Evolutionary conservation across 2,888 invertebrate genomes (phyloP).

Genomic region (Sphaerophoria taeniata): DNA sequence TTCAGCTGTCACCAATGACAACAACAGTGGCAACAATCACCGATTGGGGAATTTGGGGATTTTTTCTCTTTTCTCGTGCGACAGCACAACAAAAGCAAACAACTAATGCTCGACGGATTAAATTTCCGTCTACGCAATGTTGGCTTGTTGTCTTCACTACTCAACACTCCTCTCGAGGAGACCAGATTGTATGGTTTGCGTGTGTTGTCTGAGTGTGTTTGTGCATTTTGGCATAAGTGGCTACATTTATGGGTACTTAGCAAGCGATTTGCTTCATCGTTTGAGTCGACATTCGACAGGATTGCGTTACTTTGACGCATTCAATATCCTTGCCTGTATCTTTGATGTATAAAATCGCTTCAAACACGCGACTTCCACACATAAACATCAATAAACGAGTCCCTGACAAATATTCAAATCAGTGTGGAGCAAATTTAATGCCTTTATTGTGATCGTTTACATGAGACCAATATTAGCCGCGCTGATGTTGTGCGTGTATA

Average conservation of each 20-base stretch:
- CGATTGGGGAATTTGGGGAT: conserved; percentile 12
- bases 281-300: background rate
- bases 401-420: conserved; percentile 67
- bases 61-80: conserved; percentile 13
- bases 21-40: conserved; percentile 13
- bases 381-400: conserved; percentile 50
- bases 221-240: conserved; percentile 45
- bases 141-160: background rate
- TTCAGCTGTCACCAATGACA: conserved; percentile 1
- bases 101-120: conserved; percentile 40
- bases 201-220: background rate
- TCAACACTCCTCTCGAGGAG: background rate
- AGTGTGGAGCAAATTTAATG: conserved; percentile 62
- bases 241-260: conserved; percentile 58
- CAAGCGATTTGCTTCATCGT: conserved; percentile 40
- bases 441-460: conserved; percentile 65
- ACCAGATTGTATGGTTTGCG: background rate
- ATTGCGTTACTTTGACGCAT: conserved; percentile 1
- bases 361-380: background rate
- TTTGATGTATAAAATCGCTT: background rate
- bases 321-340: background rate
- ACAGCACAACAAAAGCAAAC: conserved; percentile 4
- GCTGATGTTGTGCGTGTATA: background rate
- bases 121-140: conserved; percentile 2
- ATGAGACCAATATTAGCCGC: conserved; percentile 42